Percentiles rank a stretch among this genome's conserved stretches.
Evolutionary conservation across 2,888 invertebrate species (phyloP).

Genomic region (Philereme transversata): DNA sequence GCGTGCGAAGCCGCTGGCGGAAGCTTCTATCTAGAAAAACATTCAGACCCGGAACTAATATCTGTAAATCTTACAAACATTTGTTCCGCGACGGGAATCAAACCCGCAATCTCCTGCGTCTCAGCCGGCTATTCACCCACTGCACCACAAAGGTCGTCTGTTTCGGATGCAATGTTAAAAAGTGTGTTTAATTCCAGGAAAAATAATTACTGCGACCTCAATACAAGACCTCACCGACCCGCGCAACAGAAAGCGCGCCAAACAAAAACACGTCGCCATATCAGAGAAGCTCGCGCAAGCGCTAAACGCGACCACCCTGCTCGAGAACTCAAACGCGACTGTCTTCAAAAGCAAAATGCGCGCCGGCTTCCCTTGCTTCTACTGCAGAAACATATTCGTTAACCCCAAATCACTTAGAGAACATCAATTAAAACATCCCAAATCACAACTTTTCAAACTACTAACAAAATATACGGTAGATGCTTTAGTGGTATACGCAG

Average conservation of each 20-base stretch:
- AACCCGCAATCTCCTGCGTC: too few relatives aligned
- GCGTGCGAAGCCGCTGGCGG: too few relatives aligned
- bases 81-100: too few relatives aligned
- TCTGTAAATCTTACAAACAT: too few relatives aligned
- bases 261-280: conserved; percentile 13
- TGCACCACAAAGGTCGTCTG: too few relatives aligned
- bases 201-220: conserved; percentile 37
- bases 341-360: conserved; percentile 50
- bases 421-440: conserved; percentile 35
- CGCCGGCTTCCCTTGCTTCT: conserved; percentile 51
- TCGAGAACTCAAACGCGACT: conserved; percentile 49
- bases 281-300: conserved; percentile 45
- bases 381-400: conserved; percentile 44
- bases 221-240: conserved; percentile 31
- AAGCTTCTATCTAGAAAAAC: too few relatives aligned
- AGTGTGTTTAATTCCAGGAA: conserved; percentile 40
- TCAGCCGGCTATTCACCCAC: too few relatives aligned
- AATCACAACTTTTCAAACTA: conserved; percentile 34
- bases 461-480: conserved; percentile 44
- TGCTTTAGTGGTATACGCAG: conserved; percentile 48
- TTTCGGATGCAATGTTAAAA: too few relatives aligned
- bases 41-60: too few relatives aligned
- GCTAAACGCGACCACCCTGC: conserved; percentile 43
- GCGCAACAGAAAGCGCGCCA: neutral
- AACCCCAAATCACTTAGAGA: conserved; percentile 39